Percentiles rank a stretch among this genome's conserved stretches.
Evolutionary conservation across 2,797 vertebrate species (phyloP).

Genomic region (Anguilla megastoma): DNA sequence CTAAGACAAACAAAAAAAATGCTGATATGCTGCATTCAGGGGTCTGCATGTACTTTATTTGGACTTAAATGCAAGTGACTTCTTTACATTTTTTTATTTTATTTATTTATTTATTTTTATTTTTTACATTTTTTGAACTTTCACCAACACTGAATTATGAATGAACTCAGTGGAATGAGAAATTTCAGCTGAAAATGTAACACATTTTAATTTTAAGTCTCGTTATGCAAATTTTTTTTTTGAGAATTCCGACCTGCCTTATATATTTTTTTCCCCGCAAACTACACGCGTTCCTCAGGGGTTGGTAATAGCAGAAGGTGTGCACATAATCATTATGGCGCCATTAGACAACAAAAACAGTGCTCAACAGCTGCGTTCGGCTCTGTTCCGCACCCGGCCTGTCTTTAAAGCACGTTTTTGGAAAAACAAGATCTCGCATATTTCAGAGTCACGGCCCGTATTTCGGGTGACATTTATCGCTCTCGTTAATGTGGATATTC

Average conservation of each 20-base stretch:
- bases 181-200: neutral
- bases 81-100: neutral
- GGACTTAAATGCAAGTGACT: too few species aligned
- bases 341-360: neutral
- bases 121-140: neutral
- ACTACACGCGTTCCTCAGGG: neutral
- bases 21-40: too few species aligned
- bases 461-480: constrained; percentile 2
- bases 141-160: neutral
- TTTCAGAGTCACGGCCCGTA: neutral
- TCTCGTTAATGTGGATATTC: neutral
- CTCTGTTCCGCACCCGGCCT: neutral
- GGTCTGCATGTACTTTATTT: neutral
- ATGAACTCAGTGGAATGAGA: neutral
- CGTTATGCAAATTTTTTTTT: neutral
- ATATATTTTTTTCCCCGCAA: neutral
- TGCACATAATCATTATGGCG: neutral
- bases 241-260: constrained; percentile 10
- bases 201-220: neutral
- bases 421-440: neutral
- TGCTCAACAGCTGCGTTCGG: neutral
- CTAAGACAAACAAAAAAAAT: neutral
- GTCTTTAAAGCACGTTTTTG: neutral
- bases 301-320: neutral
- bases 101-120: too few species aligned